Evolutionary conservation across 2,888 invertebrate species (phyloP), one percentile per base, ranked within the genome.

Genomic region (Melanotus villosus): DNA sequence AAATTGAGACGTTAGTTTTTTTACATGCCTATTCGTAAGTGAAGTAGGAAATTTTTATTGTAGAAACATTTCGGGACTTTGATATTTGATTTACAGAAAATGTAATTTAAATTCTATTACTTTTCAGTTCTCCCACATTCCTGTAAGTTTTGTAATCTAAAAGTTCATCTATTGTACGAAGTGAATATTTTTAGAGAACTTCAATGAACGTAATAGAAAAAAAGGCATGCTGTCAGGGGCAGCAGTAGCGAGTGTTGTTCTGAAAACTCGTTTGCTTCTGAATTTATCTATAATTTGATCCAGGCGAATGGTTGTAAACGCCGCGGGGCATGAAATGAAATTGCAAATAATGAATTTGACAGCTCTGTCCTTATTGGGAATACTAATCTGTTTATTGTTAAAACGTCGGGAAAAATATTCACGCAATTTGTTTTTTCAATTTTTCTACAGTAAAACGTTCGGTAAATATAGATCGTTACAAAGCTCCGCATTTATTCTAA

Each of bases 221-320:
- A n/a, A n/a, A n/a, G n/a, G n/a, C n/a, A 26, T 26, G n/a, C 50
- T 50, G 26, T 26, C 14, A 16, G 2, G 30, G 26, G 1, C 23
- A 50, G 10, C 50, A 21, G 23, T 16, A 14, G 50, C 26, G 23
- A 1, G 6, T 23, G 47, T 41, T 41, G 18, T 50, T 47, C 47
- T 21, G 23, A 12, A 50, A 50, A 50, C 50, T 50, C 50, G 14
- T 50, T 50, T 50, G 26, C 1, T 12, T 50, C 30, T 30, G 26
- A 50, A 50, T 50, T 50, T 26, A 50, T 50, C 50, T 12, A 30
- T 50, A 50, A 50, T 50, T 50, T 30, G 50, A 50, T 30, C 26
- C 50, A 23, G 30, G 14, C 50, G 26, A 50, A 26, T 50, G 50
- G 26, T 12, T 50, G 16, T 16, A 30, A 3, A 6, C 26, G 50